Base-by-base conservation (phyloP, 1,140 invertebrate genomes). In the Drosophila aff. region DNA sequence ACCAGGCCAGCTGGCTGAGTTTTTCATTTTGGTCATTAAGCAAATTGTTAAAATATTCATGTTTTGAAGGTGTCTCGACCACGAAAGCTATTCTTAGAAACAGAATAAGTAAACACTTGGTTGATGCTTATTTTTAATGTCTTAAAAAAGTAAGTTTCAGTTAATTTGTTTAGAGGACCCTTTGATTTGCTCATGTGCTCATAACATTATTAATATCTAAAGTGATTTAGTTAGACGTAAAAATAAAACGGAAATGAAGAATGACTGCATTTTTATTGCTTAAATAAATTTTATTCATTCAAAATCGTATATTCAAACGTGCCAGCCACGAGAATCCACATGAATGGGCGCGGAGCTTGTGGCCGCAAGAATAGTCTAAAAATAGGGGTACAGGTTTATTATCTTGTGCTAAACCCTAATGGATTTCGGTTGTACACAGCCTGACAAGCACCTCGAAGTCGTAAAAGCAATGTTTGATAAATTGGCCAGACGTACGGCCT, bases 381-480 rank as follows among this genome's bases (percentile, higher is more conserved):
- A 71, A 82, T 67, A 71, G 50, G 26, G 15, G 40, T 63, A 40
- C 62, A 52, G 40, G 50, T 78, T 78, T 69, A 81, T 76, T 76
- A 55, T 69, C 73, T 77, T 62, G 58, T 44, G 59, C 61, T 53
- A 59, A 49, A 60, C 50, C 49, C 53, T 87, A 89, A 87, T 87
- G 84, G 83, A 72, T 78, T 87, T 81, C 53, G 65, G 47, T 66
- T 84, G 83, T 86, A 60, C 49, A 38, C 44, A 40, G 43, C 21
- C 44, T 69, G 79, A 69, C 58, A 67, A 68, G 52, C 78, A 71
- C 63, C 63, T 72, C 74, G 18, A 52, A 67, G 23, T 79, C 82
- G 65, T 85, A 72, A 86, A 82, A 76, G 33, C 55, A 31, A 67
- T 81, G 73, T 71, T 60, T 76, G 79, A 81, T 81, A 71, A 66